These are phyloP conservation scores for Gonioctena quinquepunctata DNA, from an alignment of 1,140 invertebrate genomes.

Conservation along the genomic window DNA sequence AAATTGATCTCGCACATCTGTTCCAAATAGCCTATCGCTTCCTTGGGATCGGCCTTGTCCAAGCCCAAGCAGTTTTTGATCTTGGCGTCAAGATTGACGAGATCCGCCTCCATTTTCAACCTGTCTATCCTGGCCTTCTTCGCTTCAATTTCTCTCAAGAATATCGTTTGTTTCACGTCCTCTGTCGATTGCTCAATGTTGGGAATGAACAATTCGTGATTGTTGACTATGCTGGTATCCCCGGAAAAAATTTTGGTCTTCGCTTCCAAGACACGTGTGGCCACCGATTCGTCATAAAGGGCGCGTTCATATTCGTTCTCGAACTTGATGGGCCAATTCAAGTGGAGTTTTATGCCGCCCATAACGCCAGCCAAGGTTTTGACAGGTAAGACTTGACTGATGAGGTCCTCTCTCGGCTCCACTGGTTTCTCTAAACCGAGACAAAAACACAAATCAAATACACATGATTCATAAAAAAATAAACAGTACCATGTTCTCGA, in stretches of 20 bases:
- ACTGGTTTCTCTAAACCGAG: slow-evolving; percentile 35
- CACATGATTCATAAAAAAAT: not conserved
- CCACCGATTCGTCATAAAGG: slow-evolving; percentile 35
- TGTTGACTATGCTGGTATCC: not conserved
- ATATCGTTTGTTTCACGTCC: slow-evolving; percentile 54
- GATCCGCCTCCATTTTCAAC: slow-evolving; percentile 41
- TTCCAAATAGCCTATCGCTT: slow-evolving; percentile 59
- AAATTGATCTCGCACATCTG: slow-evolving; percentile 70
- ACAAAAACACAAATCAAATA: too few species aligned
- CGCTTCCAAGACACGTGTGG: slow-evolving; percentile 57
- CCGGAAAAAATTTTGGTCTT: slow-evolving; percentile 60
- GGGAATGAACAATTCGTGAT: slow-evolving; percentile 15
- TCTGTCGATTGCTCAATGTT: slow-evolving; percentile 33
- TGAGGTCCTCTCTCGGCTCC: slow-evolving; percentile 27
- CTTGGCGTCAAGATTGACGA: slow-evolving; percentile 44
- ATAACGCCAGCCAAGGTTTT: slow-evolving; percentile 34
- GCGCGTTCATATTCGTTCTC: slow-evolving; percentile 43
- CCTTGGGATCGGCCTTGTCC: slow-evolving; percentile 53
- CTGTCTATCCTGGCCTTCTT: slow-evolving; percentile 36
- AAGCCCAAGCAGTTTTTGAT: slow-evolving; percentile 42
- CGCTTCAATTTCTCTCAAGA: slow-evolving; percentile 47
- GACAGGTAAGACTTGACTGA: slow-evolving; percentile 37
- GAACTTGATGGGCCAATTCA: slow-evolving; percentile 34
- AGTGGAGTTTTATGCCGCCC: slow-evolving; percentile 36
- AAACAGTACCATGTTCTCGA: not conserved